Evolutionary conservation across 2,888 invertebrate species (phyloP).

Genomic region (Cheilosia pagana): DNA sequence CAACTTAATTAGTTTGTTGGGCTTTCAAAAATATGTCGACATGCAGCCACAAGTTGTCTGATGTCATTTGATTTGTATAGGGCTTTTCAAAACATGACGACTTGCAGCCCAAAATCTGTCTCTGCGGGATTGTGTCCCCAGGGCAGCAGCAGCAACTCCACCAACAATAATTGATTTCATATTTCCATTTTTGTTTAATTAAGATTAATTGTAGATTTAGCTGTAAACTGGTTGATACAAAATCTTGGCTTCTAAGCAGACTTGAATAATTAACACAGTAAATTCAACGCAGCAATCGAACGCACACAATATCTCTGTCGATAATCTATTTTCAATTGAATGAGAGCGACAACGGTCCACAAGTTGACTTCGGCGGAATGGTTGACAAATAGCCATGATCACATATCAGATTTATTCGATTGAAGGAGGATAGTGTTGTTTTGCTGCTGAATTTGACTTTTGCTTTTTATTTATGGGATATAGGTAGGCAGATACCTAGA

Average conservation of each 20-base stretch:
- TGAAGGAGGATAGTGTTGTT: not conserved
- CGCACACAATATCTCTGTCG: constrained; percentile 25
- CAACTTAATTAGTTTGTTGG: constrained; percentile 8
- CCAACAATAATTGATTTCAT: constrained; percentile 43
- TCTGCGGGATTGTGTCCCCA: too few relatives aligned
- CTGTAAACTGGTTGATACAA: constrained; percentile 19
- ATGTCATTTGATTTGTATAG: not conserved
- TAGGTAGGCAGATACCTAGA: too few relatives aligned
- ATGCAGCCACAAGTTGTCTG: not conserved
- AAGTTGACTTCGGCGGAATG: not conserved
- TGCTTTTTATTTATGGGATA: not conserved
- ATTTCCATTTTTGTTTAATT: constrained; percentile 30
- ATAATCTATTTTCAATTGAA: constrained; percentile 42
- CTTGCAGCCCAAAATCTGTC: too few relatives aligned
- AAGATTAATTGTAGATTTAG: constrained; percentile 49
- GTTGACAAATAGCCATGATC: constrained; percentile 38
- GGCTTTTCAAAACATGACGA: too few relatives aligned
- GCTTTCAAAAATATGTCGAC: too few relatives aligned
- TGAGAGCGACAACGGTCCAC: not conserved
- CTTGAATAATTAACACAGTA: constrained; percentile 38
- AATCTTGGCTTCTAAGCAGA: not conserved
- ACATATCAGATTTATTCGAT: constrained; percentile 7
- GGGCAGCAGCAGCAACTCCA: not conserved
- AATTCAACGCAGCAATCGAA: constrained; percentile 23
- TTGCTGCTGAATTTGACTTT: not conserved